phyloP scores from a whole-genome alignment of 2,797 vertebrate genomes.

The Gallirallus australis region DNA sequence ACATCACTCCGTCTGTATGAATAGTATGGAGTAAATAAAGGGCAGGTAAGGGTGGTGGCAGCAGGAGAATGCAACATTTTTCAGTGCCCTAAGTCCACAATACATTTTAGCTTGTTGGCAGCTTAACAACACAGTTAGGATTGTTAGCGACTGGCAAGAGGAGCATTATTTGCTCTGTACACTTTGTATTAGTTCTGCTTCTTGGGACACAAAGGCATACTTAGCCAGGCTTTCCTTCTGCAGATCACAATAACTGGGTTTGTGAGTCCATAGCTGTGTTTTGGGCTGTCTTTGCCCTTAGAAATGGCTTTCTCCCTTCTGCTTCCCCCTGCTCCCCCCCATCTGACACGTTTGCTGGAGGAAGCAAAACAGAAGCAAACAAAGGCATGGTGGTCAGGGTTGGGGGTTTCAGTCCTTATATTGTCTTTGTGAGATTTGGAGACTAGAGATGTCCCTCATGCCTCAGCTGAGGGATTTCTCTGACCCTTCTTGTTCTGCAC shows the following conservation, averaged over 20 bases:
- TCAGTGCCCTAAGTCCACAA: background rate
- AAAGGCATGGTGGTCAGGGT: background rate
- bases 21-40: background rate
- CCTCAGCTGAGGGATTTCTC: background rate
- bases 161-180: background rate
- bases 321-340: background rate
- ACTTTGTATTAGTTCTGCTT: background rate
- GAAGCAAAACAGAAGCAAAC: background rate
- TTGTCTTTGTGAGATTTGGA: background rate
- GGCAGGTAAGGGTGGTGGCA: background rate
- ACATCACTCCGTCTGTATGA: background rate
- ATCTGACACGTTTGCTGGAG: background rate
- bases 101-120: background rate
- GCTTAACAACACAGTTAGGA: background rate
- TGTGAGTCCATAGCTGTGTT: background rate
- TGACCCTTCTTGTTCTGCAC: background rate
- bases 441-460: background rate
- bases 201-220: background rate
- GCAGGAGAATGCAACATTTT: background rate
- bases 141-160: background rate
- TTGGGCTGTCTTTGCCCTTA: background rate
- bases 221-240: background rate
- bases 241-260: background rate
- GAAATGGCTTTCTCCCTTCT: background rate
- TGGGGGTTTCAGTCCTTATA: background rate